Evolutionary conservation across 2,888 invertebrate species (phyloP).

Genomic region (Deilephila elpenor): DNA sequence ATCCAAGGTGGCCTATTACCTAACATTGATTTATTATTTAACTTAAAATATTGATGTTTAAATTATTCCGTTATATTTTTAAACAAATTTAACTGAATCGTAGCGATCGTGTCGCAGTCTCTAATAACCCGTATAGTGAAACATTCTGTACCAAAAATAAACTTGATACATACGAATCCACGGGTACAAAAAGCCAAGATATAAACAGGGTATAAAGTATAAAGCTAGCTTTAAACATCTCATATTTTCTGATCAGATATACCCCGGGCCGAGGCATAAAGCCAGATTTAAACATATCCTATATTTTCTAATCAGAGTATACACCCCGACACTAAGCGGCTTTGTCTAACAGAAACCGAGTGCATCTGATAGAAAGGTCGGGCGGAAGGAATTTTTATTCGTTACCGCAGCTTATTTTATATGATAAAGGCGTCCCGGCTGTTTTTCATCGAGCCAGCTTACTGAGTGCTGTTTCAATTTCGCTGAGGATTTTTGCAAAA

Average conservation of each 20-base stretch:
- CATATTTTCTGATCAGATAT: not conserved
- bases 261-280: not conserved
- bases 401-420: slow-evolving; percentile 45
- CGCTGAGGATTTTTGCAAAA: slow-evolving; percentile 11
- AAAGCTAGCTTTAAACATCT: not conserved
- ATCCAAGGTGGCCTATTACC: too few species aligned
- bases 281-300: not conserved
- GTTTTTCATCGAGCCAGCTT: slow-evolving; percentile 44
- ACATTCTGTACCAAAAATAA: too few species aligned
- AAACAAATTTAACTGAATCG: too few species aligned
- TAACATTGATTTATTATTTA: too few species aligned
- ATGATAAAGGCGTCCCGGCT: slow-evolving; percentile 44
- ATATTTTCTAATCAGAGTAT: not conserved
- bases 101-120: too few species aligned
- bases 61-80: too few species aligned
- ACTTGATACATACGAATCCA: too few species aligned
- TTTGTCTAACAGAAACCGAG: slow-evolving; percentile 55
- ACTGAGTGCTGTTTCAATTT: slow-evolving; percentile 27
- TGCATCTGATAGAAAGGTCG: slow-evolving; percentile 60
- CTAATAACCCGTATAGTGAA: too few species aligned
- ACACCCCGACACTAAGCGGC: slow-evolving; percentile 32
- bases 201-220: not conserved
- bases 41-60: too few species aligned
- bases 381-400: slow-evolving; percentile 57
- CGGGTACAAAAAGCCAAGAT: too few species aligned